Evolutionary conservation across 64 coral and sea anemone species (phyloP), one percentile per base, ranked within the genome.

Genomic region (Actinia equina): DNA sequence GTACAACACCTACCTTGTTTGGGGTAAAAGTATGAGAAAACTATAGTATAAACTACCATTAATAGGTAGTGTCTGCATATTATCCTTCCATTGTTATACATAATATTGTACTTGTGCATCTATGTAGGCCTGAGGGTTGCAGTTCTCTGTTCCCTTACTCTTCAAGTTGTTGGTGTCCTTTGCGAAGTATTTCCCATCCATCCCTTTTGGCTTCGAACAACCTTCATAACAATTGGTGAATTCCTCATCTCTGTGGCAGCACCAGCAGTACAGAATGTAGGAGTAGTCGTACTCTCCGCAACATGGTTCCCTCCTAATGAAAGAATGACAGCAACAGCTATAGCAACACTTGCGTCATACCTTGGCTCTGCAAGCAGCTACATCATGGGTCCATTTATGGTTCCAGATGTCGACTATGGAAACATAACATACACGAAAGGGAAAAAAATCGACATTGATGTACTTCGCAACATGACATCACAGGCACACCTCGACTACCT

Each of bases 261-360:
- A 17, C 94, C 94, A 77, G 94, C 91, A 15, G 94, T 96, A 25
- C 94, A 96, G 79, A 96, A 96, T 55, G 91, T 93, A 7, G 94
- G 94, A 11, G 94, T 96, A 30, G 46, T 96, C 11, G 94, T 96
- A 9, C 88, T 96, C 5, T 96, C 94, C 2, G 94, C 94, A 3
- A 93, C 94, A 63, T 96, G 94, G 94, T 96, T 96, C 84, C 94
- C 94, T 30, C 91, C 94, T 56, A 62, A 88, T 49, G 94, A 96
- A 59, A 87, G 94, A 3, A 96, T 96, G 94, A 96, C 94, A 49
- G 91, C 94, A 46, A 96, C 94, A 15, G 94, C 94, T 43, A 93
- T 96, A 82, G 94, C 94, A 77, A 96, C 94, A 2, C 74, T 96
- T 53, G 94, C 83, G 23, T 93, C 94, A 15, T 96, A 96, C 67